A percentile compares a stretch with the other conserved stretches of the same genome.
Evolutionary conservation across 2,888 invertebrate species (phyloP).

Genomic region (Oscheius onirici): DNA sequence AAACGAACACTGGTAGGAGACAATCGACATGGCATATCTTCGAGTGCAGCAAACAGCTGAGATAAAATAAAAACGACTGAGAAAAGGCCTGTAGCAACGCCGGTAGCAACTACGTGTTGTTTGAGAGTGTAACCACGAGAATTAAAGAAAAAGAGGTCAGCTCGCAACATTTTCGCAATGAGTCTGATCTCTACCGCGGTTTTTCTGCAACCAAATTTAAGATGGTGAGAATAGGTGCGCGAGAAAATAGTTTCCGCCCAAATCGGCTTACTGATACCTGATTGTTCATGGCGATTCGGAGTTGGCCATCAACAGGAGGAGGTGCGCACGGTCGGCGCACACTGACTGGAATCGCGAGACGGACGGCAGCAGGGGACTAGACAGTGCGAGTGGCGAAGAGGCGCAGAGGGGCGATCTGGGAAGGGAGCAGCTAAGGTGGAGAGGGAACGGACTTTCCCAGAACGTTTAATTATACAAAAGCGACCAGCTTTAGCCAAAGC

Average conservation of each 20-base stretch:
- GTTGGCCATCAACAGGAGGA: constrained; percentile 30
- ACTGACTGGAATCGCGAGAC: constrained; percentile 33
- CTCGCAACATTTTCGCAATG: constrained; percentile 10
- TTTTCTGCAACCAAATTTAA: neutral
- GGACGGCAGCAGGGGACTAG: constrained; percentile 29
- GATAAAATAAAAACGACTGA: neutral
- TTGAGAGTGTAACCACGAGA: neutral
- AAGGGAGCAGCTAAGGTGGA: neutral
- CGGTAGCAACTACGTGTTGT: neutral
- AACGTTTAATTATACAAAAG: constrained; percentile 32
- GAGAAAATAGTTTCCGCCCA: neutral
- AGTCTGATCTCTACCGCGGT: neutral
- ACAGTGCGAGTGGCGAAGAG: constrained; percentile 13
- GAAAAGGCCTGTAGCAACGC: constrained; percentile 10
- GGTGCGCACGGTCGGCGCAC: constrained; percentile 30
- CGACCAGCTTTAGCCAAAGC: neutral
- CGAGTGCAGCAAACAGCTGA: neutral
- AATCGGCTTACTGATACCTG: constrained; percentile 23
- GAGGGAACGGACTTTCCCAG: constrained; percentile 4
- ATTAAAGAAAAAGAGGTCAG: constrained; percentile 20
- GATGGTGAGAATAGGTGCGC: neutral
- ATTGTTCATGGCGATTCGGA: constrained; percentile 28
- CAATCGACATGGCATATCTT: too few relatives aligned
- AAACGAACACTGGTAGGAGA: too few relatives aligned
- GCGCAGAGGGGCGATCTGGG: constrained; percentile 2